Percentiles rank a stretch among this genome's conserved stretches.
Conservation (phyloP, 2,797 vertebrate species). For the Astyanax mexicanus region DNA sequence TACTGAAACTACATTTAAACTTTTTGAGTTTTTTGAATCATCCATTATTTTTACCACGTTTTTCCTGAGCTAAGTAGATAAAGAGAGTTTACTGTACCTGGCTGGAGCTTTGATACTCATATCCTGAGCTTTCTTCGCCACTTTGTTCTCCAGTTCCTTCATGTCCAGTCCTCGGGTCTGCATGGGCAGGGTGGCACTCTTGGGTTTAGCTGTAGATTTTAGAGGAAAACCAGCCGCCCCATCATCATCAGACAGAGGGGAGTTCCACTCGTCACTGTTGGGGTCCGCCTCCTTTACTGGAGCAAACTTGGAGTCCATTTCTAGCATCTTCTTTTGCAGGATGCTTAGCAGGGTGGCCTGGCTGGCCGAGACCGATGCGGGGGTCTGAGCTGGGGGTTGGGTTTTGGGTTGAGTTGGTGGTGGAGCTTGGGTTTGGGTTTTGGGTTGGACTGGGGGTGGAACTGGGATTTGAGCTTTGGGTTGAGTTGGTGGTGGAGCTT, state of each 20-base stretch:
- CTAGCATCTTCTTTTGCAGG: conserved; percentile 83
- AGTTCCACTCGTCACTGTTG: conserved; percentile 75
- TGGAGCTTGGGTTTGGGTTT: conserved; percentile 45
- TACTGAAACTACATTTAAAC: too few species aligned
- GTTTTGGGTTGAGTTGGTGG: conserved; percentile 59
- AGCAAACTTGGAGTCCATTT: conserved; percentile 79
- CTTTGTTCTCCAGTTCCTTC: conserved; percentile 71
- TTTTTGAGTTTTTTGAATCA: too few species aligned
- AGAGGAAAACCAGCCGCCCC: conserved; percentile 49
- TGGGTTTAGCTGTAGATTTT: conserved; percentile 50
- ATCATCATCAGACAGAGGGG: conserved; percentile 67
- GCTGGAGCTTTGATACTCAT: conserved; percentile 49
- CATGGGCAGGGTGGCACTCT: conserved; percentile 37
- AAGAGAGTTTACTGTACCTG: conserved; percentile 34
- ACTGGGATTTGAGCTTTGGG: conserved; percentile 27
- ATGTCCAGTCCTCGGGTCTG: conserved; percentile 68
- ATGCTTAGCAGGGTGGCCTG: conserved; percentile 81
- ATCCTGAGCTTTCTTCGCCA: conserved; percentile 64
- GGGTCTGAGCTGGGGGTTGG: conserved; percentile 11
- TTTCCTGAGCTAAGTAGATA: too few species aligned
- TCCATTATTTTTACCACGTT: too few species aligned
- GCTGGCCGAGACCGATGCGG: conserved; percentile 60
- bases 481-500: conserved; percentile 48
- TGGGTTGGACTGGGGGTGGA: conserved; percentile 21
- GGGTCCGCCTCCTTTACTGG: conserved; percentile 61